Base-by-base conservation (phyloP, 53 echinoderm and acorn worm genomes). In the Arbacia lixula region DNA sequence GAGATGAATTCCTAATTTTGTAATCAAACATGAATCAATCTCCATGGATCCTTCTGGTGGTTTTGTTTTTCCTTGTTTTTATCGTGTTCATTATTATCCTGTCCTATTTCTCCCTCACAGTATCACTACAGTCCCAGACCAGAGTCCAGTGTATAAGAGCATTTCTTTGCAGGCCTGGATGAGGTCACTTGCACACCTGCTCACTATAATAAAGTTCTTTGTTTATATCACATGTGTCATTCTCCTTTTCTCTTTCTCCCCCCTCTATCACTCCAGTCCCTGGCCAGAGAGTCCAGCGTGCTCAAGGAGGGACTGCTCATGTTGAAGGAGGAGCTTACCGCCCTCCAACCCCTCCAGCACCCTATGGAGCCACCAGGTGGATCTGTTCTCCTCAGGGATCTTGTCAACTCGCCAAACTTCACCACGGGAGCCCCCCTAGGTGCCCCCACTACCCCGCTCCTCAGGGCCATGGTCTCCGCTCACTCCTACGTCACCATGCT, bases 401-500 rank as follows among this genome's bases (percentile, higher is more conserved):
- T 97, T 12, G 88, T 94, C 36, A 94, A 92, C 68, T 81, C 98
- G 33, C 96, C 96, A 58, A 96, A 91, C 87, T 89, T 91, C 65
- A 46, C 8, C 14, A 85, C 89, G 0, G 90, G 92, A 53, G 92
- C 98, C 55, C 92, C 94, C 40, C 88, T 92, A 34, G 92, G 92
- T 30, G 90, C 98, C 21, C 90, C 88, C 31, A 88, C 92, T 34
- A 97, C 98, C n/a, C 98, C 98, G 19, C 84, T 97, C 17, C 88
- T 97, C 21, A 94, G 93, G 66, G 90, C 98, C 34, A 94, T 97
- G 90, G 94, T 91, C 32, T 90, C 98, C 0, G 92, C 98, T 53
- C 98, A 97, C 83, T 95, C 98, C 36, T 97, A 97, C 39, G 94
- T 97, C 63, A 97, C 93, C 55, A 94, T 94, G 94, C 85, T 97